Evolutionary conservation across 2,113 vertebrate genomes (phyloP).

Genomic region (Charina bottae): DNA sequence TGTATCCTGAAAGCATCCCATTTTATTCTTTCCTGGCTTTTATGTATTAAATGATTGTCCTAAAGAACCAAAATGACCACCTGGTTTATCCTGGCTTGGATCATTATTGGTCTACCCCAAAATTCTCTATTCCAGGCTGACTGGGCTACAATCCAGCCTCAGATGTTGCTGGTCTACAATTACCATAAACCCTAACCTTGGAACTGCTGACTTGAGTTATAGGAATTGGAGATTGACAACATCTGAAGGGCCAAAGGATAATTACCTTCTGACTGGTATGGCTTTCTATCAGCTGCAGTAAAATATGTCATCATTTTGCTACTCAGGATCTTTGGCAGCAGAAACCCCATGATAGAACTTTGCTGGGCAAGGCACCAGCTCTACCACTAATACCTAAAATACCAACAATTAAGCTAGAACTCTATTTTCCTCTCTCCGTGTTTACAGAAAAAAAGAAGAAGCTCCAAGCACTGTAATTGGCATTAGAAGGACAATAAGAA

Average conservation of each 20-base stretch:
- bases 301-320: neutral
- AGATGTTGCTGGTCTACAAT: neutral
- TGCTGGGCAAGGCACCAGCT: neutral
- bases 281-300: neutral
- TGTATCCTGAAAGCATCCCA: neutral
- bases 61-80: neutral
- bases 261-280: neutral
- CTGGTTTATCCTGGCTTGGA: neutral
- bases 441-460: neutral
- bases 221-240: neutral
- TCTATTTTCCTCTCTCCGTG: neutral
- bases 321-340: neutral
- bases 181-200: neutral
- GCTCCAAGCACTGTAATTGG: neutral
- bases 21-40: neutral
- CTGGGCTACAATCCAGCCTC: neutral
- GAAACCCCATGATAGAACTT: neutral
- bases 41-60: neutral
- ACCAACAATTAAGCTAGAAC: neutral
- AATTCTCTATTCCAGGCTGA: neutral
- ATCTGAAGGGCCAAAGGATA: neutral
- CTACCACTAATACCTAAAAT: neutral
- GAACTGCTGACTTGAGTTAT: neutral
- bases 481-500: neutral
- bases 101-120: neutral